Conservation (phyloP, 2,888 invertebrate species). For the Noctua janthina region DNA sequence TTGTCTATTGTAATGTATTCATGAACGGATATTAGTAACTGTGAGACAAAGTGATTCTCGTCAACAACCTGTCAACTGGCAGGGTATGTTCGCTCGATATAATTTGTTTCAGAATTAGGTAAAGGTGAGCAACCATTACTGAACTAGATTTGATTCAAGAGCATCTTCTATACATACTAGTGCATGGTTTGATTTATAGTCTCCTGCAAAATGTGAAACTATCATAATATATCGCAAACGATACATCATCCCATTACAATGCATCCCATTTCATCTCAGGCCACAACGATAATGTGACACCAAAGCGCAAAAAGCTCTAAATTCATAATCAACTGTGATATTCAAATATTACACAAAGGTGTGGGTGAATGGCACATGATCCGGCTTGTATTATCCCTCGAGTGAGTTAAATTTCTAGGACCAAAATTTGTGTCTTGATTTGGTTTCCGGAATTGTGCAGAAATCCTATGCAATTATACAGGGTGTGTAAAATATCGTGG, state of each 20-base stretch:
- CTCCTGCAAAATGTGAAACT: background rate
- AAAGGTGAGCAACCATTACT: constrained; percentile 47
- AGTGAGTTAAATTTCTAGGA: background rate
- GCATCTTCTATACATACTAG: background rate
- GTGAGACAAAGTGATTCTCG: constrained; percentile 76
- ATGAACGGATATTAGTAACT: constrained; percentile 81
- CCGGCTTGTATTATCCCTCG: background rate
- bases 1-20: constrained; percentile 86
- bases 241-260: too few species aligned
- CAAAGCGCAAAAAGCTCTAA: background rate
- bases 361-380: background rate
- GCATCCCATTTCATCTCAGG: background rate
- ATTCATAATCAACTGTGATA: background rate
- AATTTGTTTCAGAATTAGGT: constrained; percentile 59
- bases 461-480: background rate
- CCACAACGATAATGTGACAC: background rate
- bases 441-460: background rate
- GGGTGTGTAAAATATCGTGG: too few species aligned
- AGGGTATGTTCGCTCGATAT: constrained; percentile 67
- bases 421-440: background rate
- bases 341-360: background rate
- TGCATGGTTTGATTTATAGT: background rate
- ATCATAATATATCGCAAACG: background rate
- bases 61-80: constrained; percentile 80
- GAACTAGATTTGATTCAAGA: constrained; percentile 29